phyloP scores from a whole-genome alignment of 2,797 vertebrate genomes.

The Amniataba percoides region DNA sequence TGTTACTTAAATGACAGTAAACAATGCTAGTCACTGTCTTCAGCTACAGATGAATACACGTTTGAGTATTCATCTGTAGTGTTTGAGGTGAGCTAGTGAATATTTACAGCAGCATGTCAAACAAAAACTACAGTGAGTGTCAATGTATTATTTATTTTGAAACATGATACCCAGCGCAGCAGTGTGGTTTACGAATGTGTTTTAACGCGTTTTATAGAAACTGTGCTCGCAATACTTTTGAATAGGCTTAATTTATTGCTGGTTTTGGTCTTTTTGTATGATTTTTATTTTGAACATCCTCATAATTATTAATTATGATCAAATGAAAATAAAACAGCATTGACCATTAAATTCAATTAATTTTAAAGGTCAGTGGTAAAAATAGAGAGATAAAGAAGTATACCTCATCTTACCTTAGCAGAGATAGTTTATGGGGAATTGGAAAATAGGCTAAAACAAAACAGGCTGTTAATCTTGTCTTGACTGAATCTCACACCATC shows the following conservation, averaged over 20 bases:
- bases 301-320: not conserved
- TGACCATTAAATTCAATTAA: not conserved
- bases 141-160: not conserved
- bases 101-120: not conserved
- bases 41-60: not conserved
- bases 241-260: not conserved
- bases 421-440: not conserved
- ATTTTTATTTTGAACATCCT: not conserved
- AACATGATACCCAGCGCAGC: not conserved
- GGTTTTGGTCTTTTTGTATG: not conserved
- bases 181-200: not conserved
- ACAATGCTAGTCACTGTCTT: not conserved
- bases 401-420: not conserved
- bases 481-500: not conserved
- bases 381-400: not conserved
- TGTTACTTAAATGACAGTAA: not conserved
- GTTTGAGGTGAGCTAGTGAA: not conserved
- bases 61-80: no score
- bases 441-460: constrained; percentile 3
- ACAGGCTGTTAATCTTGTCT: constrained; percentile 1
- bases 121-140: not conserved
- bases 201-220: not conserved
- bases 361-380: not conserved
- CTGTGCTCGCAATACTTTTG: not conserved
- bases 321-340: not conserved